These are phyloP conservation scores for Aramus guarauna DNA, from an alignment of 2,113 vertebrate genomes.

Conservation along the genomic window DNA sequence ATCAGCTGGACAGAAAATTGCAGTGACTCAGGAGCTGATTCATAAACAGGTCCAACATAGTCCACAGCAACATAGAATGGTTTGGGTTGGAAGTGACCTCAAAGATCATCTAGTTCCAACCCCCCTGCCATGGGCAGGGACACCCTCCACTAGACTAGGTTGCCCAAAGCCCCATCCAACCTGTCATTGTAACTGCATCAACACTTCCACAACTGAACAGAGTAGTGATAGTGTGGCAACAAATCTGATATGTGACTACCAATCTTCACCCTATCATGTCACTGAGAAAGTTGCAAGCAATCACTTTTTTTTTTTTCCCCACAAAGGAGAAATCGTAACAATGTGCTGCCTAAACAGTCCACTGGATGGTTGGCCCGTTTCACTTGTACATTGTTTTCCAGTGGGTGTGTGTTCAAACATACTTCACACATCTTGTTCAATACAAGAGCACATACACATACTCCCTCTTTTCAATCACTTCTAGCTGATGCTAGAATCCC, in stretches of 20 bases:
- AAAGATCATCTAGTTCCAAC: no score
- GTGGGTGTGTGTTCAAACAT: neutral
- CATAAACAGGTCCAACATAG: neutral
- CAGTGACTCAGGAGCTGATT: neutral
- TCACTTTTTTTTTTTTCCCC: neutral
- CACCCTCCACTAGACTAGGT: no score
- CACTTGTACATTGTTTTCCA: neutral
- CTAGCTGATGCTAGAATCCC: neutral
- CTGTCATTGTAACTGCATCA: neutral
- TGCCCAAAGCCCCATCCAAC: no score
- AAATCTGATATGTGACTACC: fast-evolving
- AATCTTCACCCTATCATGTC: neutral
- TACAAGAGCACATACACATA: neutral
- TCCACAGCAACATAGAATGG: no score
- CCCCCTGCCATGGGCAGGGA: no score
- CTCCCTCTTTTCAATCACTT: neutral
- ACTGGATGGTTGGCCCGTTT: neutral
- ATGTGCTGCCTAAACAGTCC: neutral
- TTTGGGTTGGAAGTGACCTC: no score
- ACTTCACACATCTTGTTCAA: no score
- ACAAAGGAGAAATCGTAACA: neutral
- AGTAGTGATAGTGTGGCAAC: neutral
- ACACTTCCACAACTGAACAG: neutral
- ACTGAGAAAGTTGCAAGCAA: neutral
- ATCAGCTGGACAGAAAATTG: neutral